These are phyloP conservation scores for Xiphorhynchus erythropygius DNA, from an alignment of 2,797 vertebrate species.

Conservation along the genomic window DNA sequence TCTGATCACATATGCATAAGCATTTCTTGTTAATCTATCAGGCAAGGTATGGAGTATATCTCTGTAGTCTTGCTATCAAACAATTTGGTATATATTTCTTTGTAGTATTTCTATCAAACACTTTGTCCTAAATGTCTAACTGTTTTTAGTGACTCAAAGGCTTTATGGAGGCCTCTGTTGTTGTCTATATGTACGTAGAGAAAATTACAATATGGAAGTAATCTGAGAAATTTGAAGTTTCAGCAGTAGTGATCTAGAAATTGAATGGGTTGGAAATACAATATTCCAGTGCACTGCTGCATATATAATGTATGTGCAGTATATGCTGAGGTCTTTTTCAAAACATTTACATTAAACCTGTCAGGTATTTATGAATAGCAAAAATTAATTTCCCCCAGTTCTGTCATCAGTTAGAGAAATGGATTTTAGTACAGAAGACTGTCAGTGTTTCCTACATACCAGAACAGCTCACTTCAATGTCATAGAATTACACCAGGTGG, in stretches of 20 bases:
- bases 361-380: slow-evolving; percentile 84
- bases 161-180: slow-evolving; percentile 58
- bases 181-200: slow-evolving; percentile 66
- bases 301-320: slow-evolving; percentile 76
- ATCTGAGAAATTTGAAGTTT: slow-evolving; percentile 72
- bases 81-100: background rate
- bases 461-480: slow-evolving; percentile 82
- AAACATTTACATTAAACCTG: slow-evolving; percentile 84
- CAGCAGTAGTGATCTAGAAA: slow-evolving; percentile 64
- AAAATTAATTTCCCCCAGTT: slow-evolving; percentile 82
- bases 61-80: slow-evolving; percentile 21
- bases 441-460: slow-evolving; percentile 77
- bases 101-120: slow-evolving; percentile 38
- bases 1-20: background rate
- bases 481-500: slow-evolving; percentile 84
- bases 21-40: slow-evolving; percentile 20
- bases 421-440: slow-evolving; percentile 77
- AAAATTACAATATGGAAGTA: slow-evolving; percentile 71
- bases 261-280: slow-evolving; percentile 58
- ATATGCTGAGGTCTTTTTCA: slow-evolving; percentile 80
- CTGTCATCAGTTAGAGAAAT: slow-evolving; percentile 80
- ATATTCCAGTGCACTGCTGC: slow-evolving; percentile 68
- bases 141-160: slow-evolving; percentile 61
- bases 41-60: background rate
- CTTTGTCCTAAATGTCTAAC: slow-evolving; percentile 56